Conservation (phyloP, 1,140 invertebrate genomes). For the Pachyrhynchus sulphureomaculatus region DNA sequence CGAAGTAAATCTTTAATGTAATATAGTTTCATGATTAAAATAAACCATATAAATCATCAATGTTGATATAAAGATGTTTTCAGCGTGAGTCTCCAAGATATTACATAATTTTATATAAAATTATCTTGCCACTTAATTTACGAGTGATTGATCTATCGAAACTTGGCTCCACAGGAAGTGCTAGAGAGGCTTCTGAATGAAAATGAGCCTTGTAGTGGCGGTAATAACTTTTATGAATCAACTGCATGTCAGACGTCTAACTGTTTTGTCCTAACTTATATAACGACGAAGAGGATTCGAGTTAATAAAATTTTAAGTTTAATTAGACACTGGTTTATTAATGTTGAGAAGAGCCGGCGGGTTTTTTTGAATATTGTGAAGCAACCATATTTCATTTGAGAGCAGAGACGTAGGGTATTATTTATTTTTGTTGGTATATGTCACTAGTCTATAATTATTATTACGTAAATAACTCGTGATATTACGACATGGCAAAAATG, state of each 20-base stretch:
- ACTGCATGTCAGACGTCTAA: neutral
- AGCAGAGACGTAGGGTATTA: too few relatives aligned
- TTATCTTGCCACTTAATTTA: slow-evolving; percentile 8
- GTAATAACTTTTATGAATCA: slow-evolving; percentile 15
- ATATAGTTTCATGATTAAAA: too few relatives aligned
- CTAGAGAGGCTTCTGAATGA: slow-evolving; percentile 3
- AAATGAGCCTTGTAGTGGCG: slow-evolving; percentile 3
- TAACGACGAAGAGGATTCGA: neutral
- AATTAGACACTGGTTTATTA: neutral
- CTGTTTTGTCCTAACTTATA: slow-evolving; percentile 2
- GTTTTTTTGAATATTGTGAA: too few relatives aligned
- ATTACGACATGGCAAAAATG: too few relatives aligned
- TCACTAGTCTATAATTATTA: too few relatives aligned
- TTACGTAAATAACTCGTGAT: too few relatives aligned
- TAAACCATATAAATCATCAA: too few relatives aligned
- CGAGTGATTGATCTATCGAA: slow-evolving; percentile 12
- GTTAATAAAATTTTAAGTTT: slow-evolving; percentile 1
- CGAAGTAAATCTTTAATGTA: too few relatives aligned
- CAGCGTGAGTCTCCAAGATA: neutral
- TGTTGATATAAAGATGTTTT: too few relatives aligned
- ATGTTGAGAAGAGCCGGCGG: too few relatives aligned
- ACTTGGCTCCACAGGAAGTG: slow-evolving; percentile 6
- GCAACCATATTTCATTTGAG: too few relatives aligned
- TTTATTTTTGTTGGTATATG: too few relatives aligned
- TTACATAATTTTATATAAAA: slow-evolving; percentile 4